Evolutionary conservation across 2,888 invertebrate species (phyloP).

Genomic region (Thera obeliscata): DNA sequence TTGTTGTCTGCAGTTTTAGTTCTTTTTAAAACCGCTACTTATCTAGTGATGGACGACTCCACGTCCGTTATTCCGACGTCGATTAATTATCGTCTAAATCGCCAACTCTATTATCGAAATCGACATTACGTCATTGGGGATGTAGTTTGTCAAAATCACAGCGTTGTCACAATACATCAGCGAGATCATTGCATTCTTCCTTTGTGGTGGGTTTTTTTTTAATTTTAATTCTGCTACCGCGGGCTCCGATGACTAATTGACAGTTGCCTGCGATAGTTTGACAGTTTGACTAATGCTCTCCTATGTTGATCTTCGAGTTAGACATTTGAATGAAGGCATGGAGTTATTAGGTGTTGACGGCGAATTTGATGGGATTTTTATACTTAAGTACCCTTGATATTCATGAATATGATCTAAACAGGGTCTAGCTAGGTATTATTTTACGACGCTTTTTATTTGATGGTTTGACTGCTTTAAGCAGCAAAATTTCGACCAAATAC

Average conservation of each 20-base stretch:
- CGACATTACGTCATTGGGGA: constrained; percentile 66
- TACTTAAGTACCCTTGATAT: background rate
- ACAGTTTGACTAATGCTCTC: constrained; percentile 80
- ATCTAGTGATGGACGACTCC: constrained; percentile 66
- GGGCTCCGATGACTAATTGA: constrained; percentile 74
- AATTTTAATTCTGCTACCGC: constrained; percentile 61
- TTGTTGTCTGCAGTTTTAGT: constrained; percentile 78
- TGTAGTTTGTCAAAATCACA: constrained; percentile 72
- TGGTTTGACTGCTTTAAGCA: too few species aligned
- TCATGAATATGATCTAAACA: background rate
- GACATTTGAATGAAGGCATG: constrained; percentile 65
- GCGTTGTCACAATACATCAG: constrained; percentile 65
- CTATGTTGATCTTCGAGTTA: constrained; percentile 60
- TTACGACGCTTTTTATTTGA: too few species aligned
- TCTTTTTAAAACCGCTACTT: constrained; percentile 64
- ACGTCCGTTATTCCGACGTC: constrained; percentile 58
- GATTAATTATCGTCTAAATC: constrained; percentile 73
- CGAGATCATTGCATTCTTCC: constrained; percentile 52
- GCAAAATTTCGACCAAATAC: too few species aligned
- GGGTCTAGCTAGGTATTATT: too few species aligned
- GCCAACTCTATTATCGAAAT: constrained; percentile 67
- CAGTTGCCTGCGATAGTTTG: constrained; percentile 70
- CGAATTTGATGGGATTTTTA: constrained; percentile 46
- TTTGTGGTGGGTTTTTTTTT: constrained; percentile 37
- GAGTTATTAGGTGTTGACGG: constrained; percentile 62